These are phyloP conservation scores for Coilia nasus DNA, from an alignment of 2,797 vertebrate genomes.

Conservation along the genomic window DNA sequence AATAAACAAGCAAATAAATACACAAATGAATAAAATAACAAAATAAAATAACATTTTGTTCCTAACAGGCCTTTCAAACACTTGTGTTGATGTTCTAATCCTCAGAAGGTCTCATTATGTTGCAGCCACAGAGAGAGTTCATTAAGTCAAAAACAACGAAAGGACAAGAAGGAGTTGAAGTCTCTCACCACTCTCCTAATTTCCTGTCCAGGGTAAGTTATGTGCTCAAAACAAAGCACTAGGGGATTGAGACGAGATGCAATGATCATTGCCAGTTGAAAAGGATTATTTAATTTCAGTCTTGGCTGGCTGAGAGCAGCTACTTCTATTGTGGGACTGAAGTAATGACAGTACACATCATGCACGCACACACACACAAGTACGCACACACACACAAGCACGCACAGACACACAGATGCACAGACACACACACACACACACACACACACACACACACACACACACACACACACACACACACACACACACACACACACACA, in stretches of 20 bases:
- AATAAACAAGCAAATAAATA: neutral
- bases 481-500: too few relatives aligned
- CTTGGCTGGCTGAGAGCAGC: neutral
- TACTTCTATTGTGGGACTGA: constrained; percentile 1
- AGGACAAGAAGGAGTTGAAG: neutral
- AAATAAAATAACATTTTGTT: neutral
- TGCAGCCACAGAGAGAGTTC: neutral
- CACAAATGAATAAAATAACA: neutral
- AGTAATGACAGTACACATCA: neutral
- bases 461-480: neutral
- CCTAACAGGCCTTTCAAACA: neutral
- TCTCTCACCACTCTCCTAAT: neutral
- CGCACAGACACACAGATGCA: neutral
- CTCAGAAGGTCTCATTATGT: neutral
- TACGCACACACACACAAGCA: constrained; percentile 23
- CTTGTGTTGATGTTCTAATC: neutral
- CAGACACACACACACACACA: neutral
- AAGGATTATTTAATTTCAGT: constrained; percentile 4
- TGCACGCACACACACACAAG: neutral
- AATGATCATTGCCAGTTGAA: constrained; percentile 1
- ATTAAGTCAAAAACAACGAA: neutral
- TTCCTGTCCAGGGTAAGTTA: neutral
- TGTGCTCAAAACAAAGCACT: constrained; percentile 11
- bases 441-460: neutral
- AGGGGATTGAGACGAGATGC: neutral